Evolutionary conservation across 2,113 vertebrate genomes (phyloP), one percentile per base, ranked within the genome.

Genomic region (Hippocampus barbouri): DNA sequence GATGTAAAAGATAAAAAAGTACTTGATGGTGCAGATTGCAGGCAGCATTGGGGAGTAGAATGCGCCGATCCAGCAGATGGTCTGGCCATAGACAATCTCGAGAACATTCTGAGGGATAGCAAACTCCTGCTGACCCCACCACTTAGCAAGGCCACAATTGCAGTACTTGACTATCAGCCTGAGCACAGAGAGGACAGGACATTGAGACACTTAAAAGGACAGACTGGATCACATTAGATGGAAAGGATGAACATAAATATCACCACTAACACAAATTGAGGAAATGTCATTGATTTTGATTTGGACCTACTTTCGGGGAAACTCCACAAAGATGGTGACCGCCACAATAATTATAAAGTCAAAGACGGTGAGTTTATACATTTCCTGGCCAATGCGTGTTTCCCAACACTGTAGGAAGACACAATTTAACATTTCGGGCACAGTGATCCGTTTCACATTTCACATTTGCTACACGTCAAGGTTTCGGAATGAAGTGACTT

Each of bases 321-420:
- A 98, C 74, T 98, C 94, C 71, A 96, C 69, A 72, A 98, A 96
- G 7, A 98, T 66, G 0, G 91, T 94, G 84, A 93, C 83, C 0
- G 94, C 90, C 6, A 92, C 72, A 74, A 96, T 95, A 71, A 96
- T 94, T 83, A 98, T 90, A 83, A 98, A 95, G 89, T 99, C 96
- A 75, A 99, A 98, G 78, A 99, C 94, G 88, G 94, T 94, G 67
- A 99, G 93, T 76, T 98, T 99, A 86, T 98, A 99, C 97, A 98
- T 98, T 86, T 99, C 97, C 87, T 94, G 95, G 12, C 97, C 97
- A 40, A 99, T 94, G 12, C 93, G 92, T 21, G 96, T 93, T 85
- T 98, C 97, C 97, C 97, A 99, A 80, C 97, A 99, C 97, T 99
- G 89, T 18, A 43, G 4, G 64, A 66, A 70, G 79, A 18, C 34